Evolutionary conservation across 2,888 invertebrate species (phyloP).

Genomic region (Pterobdella sp.): DNA sequence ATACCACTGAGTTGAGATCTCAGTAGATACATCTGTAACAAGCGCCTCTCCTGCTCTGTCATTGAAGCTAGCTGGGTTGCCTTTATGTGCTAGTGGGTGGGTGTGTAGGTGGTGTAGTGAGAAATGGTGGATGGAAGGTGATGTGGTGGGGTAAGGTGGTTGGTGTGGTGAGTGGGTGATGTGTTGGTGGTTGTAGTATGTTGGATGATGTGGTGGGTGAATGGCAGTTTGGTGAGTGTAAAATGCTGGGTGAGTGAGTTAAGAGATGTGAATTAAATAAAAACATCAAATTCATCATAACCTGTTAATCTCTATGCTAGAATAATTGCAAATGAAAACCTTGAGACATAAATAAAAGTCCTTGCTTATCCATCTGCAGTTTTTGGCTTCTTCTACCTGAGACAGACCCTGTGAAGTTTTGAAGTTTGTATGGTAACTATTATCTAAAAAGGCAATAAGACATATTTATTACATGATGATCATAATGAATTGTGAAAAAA

Average conservation of each 20-base stretch:
- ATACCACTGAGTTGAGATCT: slow-evolving; percentile 78
- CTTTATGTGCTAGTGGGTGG: slow-evolving; percentile 52
- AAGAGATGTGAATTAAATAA: too few species aligned
- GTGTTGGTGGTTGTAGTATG: not conserved
- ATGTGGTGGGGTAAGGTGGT: too few species aligned
- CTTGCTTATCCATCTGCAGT: slow-evolving; percentile 65
- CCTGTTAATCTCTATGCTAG: too few species aligned
- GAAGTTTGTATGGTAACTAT: not conserved
- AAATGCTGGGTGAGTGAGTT: too few species aligned
- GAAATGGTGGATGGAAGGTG: too few species aligned
- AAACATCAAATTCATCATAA: too few species aligned
- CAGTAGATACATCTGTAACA: slow-evolving; percentile 68
- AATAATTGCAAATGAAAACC: slow-evolving; percentile 40
- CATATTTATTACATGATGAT: not conserved
- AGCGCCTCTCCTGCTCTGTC: slow-evolving; percentile 61
- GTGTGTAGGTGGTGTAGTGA: too few species aligned
- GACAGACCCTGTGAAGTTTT: slow-evolving; percentile 63
- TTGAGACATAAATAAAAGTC: slow-evolving; percentile 65
- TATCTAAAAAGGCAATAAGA: not conserved
- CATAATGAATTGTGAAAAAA: too few species aligned
- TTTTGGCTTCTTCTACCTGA: slow-evolving; percentile 66
- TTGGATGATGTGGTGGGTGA: too few species aligned
- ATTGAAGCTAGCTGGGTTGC: slow-evolving; percentile 45
- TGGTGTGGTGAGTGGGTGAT: not conserved
- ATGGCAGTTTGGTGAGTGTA: too few species aligned